These are phyloP conservation scores for Rafetus swinhoei DNA, from an alignment of 2,113 vertebrate species.

Conservation along the genomic window DNA sequence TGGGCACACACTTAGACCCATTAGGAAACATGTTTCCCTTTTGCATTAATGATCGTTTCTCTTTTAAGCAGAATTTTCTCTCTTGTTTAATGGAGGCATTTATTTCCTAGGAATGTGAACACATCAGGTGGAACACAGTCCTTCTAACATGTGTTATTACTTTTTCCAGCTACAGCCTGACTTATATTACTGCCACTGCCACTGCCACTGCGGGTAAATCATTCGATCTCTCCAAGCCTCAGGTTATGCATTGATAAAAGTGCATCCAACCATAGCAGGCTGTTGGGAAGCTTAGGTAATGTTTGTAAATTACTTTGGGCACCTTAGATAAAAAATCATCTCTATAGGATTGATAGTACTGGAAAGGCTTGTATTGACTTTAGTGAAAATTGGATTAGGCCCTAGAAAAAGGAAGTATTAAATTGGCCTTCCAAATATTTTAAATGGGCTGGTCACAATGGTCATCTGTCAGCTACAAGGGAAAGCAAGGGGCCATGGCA, in stretches of 20 bases:
- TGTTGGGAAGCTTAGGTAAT: conserved; percentile 15
- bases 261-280: background rate
- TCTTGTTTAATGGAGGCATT: conserved; percentile 13
- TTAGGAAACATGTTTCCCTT: background rate
- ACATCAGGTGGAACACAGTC: background rate
- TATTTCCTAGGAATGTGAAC: background rate
- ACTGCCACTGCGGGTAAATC: background rate
- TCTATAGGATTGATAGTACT: background rate
- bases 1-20: background rate
- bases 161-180: background rate
- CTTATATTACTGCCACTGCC: background rate
- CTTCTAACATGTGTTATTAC: conserved; percentile 4
- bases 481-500: rapidly evolving
- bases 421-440: background rate
- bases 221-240: background rate
- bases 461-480: background rate
- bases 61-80: conserved; percentile 14
- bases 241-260: background rate
- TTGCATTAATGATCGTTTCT: conserved; percentile 12
- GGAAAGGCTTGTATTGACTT: background rate
- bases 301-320: background rate
- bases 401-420: background rate
- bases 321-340: background rate
- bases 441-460: background rate
- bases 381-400: background rate